These are phyloP conservation scores for Danio albolineatus DNA, from an alignment of 2,797 vertebrate species.

Conservation along the genomic window DNA sequence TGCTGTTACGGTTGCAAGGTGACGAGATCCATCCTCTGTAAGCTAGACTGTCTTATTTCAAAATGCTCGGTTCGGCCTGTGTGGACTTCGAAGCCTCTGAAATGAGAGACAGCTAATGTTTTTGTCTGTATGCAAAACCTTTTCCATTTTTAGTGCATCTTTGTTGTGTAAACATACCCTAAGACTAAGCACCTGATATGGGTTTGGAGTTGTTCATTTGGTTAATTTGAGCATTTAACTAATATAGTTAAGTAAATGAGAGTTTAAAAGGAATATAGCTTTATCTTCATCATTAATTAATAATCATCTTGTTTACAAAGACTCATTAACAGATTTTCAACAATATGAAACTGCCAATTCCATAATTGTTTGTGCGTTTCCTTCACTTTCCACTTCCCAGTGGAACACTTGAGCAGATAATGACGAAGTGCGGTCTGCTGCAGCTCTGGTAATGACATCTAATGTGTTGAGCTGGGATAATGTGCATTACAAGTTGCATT, in stretches of 20 bases:
- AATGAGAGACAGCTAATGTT: too few relatives aligned
- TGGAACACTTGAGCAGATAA: slow-evolving; percentile 78
- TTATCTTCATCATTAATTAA: slow-evolving; percentile 34
- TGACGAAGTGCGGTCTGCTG: slow-evolving; percentile 68
- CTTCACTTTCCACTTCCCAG: slow-evolving; percentile 56
- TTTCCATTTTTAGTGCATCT: too few relatives aligned
- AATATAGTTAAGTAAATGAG: slow-evolving; percentile 36
- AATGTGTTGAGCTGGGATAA: slow-evolving; percentile 79
- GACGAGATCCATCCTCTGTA: too few relatives aligned
- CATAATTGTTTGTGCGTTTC: slow-evolving; percentile 50
- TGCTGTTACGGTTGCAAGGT: too few relatives aligned
- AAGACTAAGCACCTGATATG: neutral
- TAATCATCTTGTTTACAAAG: slow-evolving; percentile 41
- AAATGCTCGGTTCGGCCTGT: too few relatives aligned
- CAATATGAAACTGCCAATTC: neutral
- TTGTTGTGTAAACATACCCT: too few relatives aligned
- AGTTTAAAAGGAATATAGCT: slow-evolving; percentile 18
- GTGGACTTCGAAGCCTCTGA: too few relatives aligned
- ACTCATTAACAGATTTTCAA: slow-evolving; percentile 38
- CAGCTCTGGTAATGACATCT: slow-evolving; percentile 75
- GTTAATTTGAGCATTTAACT: slow-evolving; percentile 19
- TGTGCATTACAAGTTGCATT: slow-evolving; percentile 78
- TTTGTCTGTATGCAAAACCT: too few relatives aligned
- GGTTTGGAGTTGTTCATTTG: slow-evolving; percentile 41
- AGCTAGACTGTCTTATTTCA: too few relatives aligned